Base-by-base conservation (phyloP, 1,140 invertebrate species). In the Macrobrachium nipponense region DNA sequence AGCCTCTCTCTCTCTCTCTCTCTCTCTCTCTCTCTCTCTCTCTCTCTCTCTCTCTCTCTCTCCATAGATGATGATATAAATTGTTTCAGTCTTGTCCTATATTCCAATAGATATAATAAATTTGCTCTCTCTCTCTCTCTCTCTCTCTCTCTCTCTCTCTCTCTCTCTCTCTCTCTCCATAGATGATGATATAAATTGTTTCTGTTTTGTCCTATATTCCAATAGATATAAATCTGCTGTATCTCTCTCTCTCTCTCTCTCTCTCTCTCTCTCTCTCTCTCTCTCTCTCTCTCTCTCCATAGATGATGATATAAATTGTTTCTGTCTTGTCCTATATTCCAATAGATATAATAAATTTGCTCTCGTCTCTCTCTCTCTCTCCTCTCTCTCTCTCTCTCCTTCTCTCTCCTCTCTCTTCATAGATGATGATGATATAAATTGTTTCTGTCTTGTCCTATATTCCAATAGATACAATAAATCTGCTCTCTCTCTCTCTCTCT, bases 221-320 rank as follows among this genome's bases (percentile, higher is more conserved):
- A 36, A 36, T 36, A 36, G 1, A 36, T 36, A 36, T 36, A 36
- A 36, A n/a, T 79, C 23, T 79, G n/a, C 11, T 61, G 8, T 20
- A 23, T 78, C 76, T 60, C 18, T 78, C 76, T 60, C 51, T 78
- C 58, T 20, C 44, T 78, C 59, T 62, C 77, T 61, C 64, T 66
- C 64, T 66, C 64, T 72, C 66, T 81, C 66, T 81, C 80, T 68
- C 66, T 81, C 80, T 51, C 64, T 64, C 43, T 81, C 80, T 72
- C 80, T 81, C 66, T 72, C 80, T 72, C 51, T 23, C 18, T 44
- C 80, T 72, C 27, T 68, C n/a, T 75, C 80, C 27, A 36, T 36
- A 36, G 27, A 36, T 36, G 27, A 36, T 36, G 27, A 36, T 36
- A 36, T 36, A 36, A 2, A 36, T 36, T n/a, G n/a, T n/a, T 36